These are phyloP conservation scores for Mycalesis mineus DNA, from an alignment of 2,888 invertebrate genomes.

Conservation along the genomic window DNA sequence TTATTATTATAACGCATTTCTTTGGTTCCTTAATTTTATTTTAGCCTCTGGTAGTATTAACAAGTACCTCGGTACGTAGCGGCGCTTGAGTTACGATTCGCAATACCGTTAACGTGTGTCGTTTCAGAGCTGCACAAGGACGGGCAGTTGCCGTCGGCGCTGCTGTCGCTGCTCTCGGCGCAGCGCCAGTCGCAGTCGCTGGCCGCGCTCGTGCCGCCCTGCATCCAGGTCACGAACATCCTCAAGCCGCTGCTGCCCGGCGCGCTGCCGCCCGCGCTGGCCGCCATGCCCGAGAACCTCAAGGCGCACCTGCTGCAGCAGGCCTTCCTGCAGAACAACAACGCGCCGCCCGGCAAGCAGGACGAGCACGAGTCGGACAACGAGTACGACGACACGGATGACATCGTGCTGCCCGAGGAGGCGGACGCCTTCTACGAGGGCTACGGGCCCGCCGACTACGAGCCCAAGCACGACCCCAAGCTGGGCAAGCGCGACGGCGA, in stretches of 20 bases:
- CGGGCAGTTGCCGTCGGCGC: slow-evolving; percentile 60
- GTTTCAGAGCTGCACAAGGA: slow-evolving; percentile 72
- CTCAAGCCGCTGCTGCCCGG: slow-evolving; percentile 32
- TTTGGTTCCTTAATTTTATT: slow-evolving; percentile 78
- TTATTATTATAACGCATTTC: slow-evolving; percentile 76
- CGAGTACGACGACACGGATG: slow-evolving; percentile 74
- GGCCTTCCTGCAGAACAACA: slow-evolving; percentile 65
- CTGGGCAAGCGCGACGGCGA: slow-evolving; percentile 52
- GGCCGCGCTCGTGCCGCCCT: slow-evolving; percentile 47
- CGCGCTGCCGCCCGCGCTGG: slow-evolving; percentile 34
- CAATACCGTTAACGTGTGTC: slow-evolving; percentile 69
- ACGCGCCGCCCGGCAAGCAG: slow-evolving; percentile 45
- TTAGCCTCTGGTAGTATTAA: slow-evolving; percentile 77
- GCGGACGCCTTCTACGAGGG: slow-evolving; percentile 49
- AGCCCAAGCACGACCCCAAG: slow-evolving; percentile 57
- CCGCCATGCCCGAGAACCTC: slow-evolving; percentile 49
- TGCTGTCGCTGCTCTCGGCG: slow-evolving; percentile 68
- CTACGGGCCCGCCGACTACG: slow-evolving; percentile 34
- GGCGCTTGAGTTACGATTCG: slow-evolving; percentile 66
- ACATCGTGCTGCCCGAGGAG: slow-evolving; percentile 72
- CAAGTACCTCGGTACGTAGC: slow-evolving; percentile 68
- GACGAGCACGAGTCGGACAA: slow-evolving; percentile 57
- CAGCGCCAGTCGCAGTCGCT: slow-evolving; percentile 49
- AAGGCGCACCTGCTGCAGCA: slow-evolving; percentile 61
- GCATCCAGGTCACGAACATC: slow-evolving; percentile 48